Evolutionary conservation across 2,797 vertebrate genomes (phyloP).

Genomic region (Monodelphis domestica): DNA sequence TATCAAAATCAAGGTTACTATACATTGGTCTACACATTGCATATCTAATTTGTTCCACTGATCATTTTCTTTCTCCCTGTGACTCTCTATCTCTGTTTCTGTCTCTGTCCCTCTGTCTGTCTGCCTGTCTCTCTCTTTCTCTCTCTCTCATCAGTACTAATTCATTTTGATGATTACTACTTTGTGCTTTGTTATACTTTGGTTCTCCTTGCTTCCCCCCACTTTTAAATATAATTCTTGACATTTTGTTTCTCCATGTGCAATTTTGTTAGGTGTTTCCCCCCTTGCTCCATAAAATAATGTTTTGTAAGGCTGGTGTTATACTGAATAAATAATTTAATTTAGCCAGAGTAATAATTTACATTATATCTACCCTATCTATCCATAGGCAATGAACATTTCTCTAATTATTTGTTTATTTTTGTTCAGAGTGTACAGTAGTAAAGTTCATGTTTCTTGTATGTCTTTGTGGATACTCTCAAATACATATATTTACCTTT

Average conservation of each 20-base stretch:
- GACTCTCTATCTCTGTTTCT: neutral
- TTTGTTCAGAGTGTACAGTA: neutral
- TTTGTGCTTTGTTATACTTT: neutral
- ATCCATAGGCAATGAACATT: neutral
- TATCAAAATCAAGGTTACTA: neutral
- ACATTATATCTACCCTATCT: neutral
- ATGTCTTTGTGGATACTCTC: neutral
- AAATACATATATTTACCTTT: neutral
- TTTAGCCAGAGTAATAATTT: neutral
- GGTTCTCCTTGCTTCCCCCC: neutral
- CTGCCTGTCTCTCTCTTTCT: neutral
- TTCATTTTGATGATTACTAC: neutral
- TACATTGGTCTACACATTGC: neutral
- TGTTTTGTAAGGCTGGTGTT: neutral
- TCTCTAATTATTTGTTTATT: neutral
- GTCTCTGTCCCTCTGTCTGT: too few relatives aligned
- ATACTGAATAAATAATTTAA: neutral
- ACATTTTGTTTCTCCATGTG: neutral
- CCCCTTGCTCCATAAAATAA: neutral
- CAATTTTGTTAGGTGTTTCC: neutral
- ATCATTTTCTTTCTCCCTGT: neutral
- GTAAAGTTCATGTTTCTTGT: neutral
- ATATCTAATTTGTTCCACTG: neutral
- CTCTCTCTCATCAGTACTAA: neutral
- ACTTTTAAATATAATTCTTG: neutral